Percentiles rank a stretch among this genome's conserved stretches.
Evolutionary conservation across 1,140 invertebrate species (phyloP).

Genomic region (Papilio xuthus): DNA sequence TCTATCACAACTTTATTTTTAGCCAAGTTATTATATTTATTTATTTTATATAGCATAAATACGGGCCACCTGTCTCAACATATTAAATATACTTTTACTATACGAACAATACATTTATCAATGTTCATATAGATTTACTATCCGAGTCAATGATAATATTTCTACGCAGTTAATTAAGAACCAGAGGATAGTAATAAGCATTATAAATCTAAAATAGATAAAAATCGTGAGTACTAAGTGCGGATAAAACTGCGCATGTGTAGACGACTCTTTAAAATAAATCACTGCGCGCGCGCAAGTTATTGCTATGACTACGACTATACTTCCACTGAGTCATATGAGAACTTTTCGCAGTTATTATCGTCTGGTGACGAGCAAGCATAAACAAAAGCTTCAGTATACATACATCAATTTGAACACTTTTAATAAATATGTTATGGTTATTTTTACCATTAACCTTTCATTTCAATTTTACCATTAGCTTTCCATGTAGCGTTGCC

Average conservation of each 20-base stretch:
- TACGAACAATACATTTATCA: neutral
- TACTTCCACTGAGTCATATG: slow-evolving; percentile 46
- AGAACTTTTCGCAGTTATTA: slow-evolving; percentile 39
- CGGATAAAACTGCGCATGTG: slow-evolving; percentile 35
- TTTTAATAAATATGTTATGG: neutral
- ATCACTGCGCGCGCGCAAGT: slow-evolving; percentile 48
- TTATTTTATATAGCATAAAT: neutral
- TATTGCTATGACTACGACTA: slow-evolving; percentile 46
- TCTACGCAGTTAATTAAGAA: neutral
- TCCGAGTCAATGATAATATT: neutral
- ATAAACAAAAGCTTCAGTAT: slow-evolving; percentile 1
- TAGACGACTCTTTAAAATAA: slow-evolving; percentile 46
- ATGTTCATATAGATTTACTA: neutral
- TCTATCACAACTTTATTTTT: neutral
- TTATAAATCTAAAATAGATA: slow-evolving; percentile 8
- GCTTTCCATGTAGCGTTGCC: too few species aligned
- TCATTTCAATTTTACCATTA: neutral
- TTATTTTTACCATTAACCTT: neutral
- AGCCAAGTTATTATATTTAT: neutral
- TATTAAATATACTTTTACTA: too few species aligned
- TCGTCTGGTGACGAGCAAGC: slow-evolving; percentile 17
- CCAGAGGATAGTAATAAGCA: neutral
- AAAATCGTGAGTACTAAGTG: neutral
- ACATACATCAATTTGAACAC: neutral
- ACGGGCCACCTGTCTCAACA: too few species aligned